Percentiles rank a stretch among this genome's conserved stretches.
Evolutionary conservation across 2,888 invertebrate species (phyloP).

Genomic region (Eretmocerus hayati): DNA sequence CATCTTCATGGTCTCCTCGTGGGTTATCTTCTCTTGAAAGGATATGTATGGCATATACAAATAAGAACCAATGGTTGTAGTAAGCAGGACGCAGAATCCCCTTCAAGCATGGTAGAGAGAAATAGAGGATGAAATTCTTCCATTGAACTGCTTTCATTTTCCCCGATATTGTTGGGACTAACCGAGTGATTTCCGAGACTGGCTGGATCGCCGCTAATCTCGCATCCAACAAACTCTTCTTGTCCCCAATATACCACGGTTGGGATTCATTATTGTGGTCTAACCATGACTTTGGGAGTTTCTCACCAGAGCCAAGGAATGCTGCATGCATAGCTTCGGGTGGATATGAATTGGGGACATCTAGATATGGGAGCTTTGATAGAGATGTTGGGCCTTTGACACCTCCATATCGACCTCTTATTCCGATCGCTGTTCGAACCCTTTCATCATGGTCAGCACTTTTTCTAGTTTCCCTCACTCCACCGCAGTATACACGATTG

Average conservation of each 20-base stretch:
- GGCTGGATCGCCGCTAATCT: not conserved
- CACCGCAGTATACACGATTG: not conserved
- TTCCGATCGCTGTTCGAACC: conserved; percentile 3
- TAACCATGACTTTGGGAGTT: not conserved
- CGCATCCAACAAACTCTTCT: not conserved
- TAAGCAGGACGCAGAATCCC: not conserved
- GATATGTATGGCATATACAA: conserved; percentile 4
- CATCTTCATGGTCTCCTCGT: not conserved
- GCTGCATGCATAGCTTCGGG: not conserved
- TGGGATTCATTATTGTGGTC: not conserved
- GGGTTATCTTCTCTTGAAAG: not conserved
- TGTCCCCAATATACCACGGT: not conserved
- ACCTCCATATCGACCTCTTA: conserved; percentile 9
- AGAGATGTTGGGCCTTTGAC: not conserved
- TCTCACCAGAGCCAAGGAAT: not conserved
- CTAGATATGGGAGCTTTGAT: not conserved
- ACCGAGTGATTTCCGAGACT: conserved; percentile 9
- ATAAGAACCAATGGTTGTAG: not conserved
- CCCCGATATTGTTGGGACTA: too few species aligned
- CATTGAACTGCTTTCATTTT: conserved; percentile 12
- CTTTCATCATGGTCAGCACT: not conserved
- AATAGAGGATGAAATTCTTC: conserved; percentile 11
- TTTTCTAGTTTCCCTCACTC: not conserved
- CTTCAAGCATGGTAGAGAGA: conserved; percentile 5
- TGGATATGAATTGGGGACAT: not conserved